Evolutionary conservation across 2,888 invertebrate species (phyloP).

Genomic region (Caenorhabditis imperialis): DNA sequence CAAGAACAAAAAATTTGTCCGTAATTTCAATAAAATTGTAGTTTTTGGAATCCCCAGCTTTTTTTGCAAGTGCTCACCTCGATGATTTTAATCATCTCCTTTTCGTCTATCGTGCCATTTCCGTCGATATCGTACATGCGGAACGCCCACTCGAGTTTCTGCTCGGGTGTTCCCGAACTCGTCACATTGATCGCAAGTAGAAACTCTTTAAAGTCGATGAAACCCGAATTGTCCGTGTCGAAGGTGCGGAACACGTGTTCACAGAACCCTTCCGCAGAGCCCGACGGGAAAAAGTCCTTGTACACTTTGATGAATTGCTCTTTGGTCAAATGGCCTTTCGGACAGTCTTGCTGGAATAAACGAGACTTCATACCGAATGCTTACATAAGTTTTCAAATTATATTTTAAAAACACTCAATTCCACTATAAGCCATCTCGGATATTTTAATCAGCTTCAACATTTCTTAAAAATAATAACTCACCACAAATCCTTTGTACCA

Average conservation of each 20-base stretch:
- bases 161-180: constrained; percentile 95
- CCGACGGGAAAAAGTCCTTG: constrained; percentile 79
- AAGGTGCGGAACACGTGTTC: constrained; percentile 79
- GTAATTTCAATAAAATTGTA: no score
- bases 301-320: constrained; percentile 79
- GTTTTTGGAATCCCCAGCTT: no score
- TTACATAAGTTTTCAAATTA: no score
- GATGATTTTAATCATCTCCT: constrained; percentile 99
- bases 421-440: no score
- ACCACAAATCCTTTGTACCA: constrained; percentile 99
- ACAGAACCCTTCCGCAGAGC: constrained; percentile 78
- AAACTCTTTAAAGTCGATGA: constrained; percentile 89
- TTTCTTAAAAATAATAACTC: no score
- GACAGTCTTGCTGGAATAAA: constrained; percentile 78
- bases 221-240: constrained; percentile 92
- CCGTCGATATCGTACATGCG: constrained; percentile 98
- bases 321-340: constrained; percentile 78
- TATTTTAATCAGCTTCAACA: no score
- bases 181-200: constrained; percentile 97
- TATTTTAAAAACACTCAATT: no score
- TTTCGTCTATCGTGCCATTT: constrained; percentile 96
- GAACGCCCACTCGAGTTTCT: constrained; percentile 98
- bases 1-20: no score
- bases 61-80: constrained; percentile 86
- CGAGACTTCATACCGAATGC: not conserved